Evolutionary conservation across 1,140 invertebrate genomes (phyloP), one percentile per base, ranked within the genome.

Genomic region (Adoxophyes honmai): DNA sequence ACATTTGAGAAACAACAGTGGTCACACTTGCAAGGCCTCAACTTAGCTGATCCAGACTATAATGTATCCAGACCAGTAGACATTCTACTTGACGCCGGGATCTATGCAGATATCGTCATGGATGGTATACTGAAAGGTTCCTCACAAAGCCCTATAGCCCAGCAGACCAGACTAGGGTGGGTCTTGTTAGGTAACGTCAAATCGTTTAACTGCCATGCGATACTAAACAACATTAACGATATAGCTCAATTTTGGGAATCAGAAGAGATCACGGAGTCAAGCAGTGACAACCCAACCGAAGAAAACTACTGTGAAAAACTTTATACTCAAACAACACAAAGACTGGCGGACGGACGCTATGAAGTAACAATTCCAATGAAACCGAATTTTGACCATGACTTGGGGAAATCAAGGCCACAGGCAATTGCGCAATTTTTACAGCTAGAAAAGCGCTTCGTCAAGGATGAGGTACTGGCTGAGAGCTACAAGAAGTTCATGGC

Each of bases 361-460:
- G 38, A 34, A 39, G 53, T 55, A 14, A 14, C 1, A n/a, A 16
- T 55, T 4, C 53, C 53, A 7, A 39, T 55, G 53, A 28, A 42
- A 28, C 16, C 3, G 13, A 34, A 52, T 11, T 37, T 36, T 35
- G 52, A 53, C 14, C 1, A 21, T 16, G 1, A 34, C 7, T 13
- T 44, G 4, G 38, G 52, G 10, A 7, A 8, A 34, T 55, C 52
- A 7, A 42, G 16, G 13, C 13, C 53, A 1, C 6, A 21, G 6
- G 53, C 53, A 11, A 1, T 39, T 2, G 18, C 36, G 4, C 36
- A 42, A 28, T 55, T 55, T 11, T n/a, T 14, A 3, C 36, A 38
- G 8, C 10, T 55, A 14, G 53, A 55, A 33, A 18, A 34, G 6
- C 35, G 28, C 16, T n/a, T 55, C 8, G 16, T 8, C 0, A 39